Conservation (phyloP, 2,113 vertebrate genomes). For the Oryzias curvinotus region DNA sequence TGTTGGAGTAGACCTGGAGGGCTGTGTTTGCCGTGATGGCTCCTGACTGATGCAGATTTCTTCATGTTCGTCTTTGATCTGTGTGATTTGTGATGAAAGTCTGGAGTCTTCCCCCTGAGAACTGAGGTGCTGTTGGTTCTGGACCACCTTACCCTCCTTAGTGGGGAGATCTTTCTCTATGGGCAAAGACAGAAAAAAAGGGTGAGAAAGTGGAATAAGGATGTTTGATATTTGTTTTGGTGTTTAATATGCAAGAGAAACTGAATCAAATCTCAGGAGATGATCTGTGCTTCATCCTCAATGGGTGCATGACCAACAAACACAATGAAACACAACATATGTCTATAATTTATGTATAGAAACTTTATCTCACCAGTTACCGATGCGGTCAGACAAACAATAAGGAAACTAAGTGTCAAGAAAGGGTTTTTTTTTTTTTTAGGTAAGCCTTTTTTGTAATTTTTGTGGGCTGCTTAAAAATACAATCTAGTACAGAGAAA, state of each 20-base stretch:
- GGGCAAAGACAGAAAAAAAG: conserved; percentile 1
- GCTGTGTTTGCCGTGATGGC: neutral
- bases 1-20: neutral
- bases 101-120: neutral
- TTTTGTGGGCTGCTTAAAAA: too few species aligned
- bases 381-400: neutral
- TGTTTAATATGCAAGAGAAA: neutral
- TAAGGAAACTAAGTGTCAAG: neutral
- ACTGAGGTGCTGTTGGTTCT: conserved; percentile 1
- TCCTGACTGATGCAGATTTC: conserved; percentile 34
- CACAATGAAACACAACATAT: too few species aligned
- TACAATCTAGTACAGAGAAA: too few species aligned
- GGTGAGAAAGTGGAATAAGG: neutral
- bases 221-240: neutral
- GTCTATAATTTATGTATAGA: too few species aligned
- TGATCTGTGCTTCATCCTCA: too few species aligned
- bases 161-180: conserved; percentile 10
- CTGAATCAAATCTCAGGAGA: too few species aligned
- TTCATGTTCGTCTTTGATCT: conserved; percentile 49
- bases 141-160: neutral
- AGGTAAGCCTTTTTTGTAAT: too few species aligned
- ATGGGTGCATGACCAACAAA: too few species aligned
- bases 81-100: neutral
- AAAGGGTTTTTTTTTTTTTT: too few species aligned
- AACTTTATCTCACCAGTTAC: too few species aligned